Evolutionary conservation across 2,797 vertebrate genomes (phyloP).

Genomic region (Pogoniulus pusillus): DNA sequence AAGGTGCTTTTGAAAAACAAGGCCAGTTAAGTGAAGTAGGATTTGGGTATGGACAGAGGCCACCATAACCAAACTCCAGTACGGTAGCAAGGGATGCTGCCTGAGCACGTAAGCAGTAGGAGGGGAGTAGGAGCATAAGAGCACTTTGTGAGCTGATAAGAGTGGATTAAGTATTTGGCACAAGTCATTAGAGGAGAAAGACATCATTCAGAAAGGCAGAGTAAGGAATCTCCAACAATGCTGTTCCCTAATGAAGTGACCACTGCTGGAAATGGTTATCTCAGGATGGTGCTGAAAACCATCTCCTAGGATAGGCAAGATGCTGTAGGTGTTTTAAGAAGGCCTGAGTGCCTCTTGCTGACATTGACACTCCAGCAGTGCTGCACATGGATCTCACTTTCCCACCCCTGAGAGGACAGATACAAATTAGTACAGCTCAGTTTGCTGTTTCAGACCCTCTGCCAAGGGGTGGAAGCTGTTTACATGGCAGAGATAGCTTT

Average conservation of each 20-base stretch:
- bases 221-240: neutral
- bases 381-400: neutral
- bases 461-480: neutral
- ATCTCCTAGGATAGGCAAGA: neutral
- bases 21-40: neutral
- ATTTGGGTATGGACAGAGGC: neutral
- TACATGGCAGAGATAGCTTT: neutral
- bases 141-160: neutral
- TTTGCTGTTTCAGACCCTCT: neutral
- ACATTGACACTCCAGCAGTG: neutral
- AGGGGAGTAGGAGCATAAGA: neutral
- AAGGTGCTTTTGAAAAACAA: neutral
- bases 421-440: neutral
- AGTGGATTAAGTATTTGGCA: constrained; percentile 20
- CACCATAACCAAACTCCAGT: neutral
- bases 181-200: neutral
- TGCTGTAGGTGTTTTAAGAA: neutral
- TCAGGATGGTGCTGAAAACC: constrained; percentile 9
- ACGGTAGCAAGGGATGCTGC: neutral
- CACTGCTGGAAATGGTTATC: constrained; percentile 21
- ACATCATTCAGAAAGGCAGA: neutral
- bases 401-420: neutral
- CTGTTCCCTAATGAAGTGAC: constrained; percentile 6
- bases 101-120: neutral
- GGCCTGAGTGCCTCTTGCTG: neutral